Percentiles rank a stretch among this genome's conserved stretches.
Evolutionary conservation across 2,797 vertebrate genomes (phyloP).

Genomic region (Forpus xanthops): DNA sequence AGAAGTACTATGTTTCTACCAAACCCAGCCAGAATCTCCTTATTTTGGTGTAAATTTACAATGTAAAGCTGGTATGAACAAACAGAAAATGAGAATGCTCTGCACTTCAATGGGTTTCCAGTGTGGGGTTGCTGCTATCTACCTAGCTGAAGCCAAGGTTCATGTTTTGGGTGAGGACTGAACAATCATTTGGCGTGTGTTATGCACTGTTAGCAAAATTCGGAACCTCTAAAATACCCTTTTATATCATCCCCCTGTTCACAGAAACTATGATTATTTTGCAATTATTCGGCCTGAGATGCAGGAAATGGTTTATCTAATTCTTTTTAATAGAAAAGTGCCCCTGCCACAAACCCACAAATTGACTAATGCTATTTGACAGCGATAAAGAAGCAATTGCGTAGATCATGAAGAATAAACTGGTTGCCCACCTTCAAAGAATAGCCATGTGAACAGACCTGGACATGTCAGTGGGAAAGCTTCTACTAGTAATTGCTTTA

Average conservation of each 20-base stretch:
- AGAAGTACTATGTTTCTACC: not conserved
- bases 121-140: not conserved
- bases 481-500: not conserved
- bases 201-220: not conserved
- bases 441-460: not conserved
- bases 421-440: not conserved
- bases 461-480: not conserved
- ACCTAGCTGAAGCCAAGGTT: not conserved
- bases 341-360: not conserved
- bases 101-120: not conserved
- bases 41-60: not conserved
- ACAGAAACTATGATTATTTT: constrained; percentile 7
- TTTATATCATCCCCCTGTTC: not conserved
- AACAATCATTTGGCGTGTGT: not conserved
- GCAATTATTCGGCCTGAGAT: not conserved
- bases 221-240: not conserved
- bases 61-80: not conserved
- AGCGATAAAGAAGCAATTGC: not conserved
- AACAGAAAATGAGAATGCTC: not conserved
- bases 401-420: not conserved
- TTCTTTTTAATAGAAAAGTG: constrained; percentile 14
- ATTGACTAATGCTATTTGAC: not conserved
- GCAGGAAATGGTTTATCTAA: not conserved
- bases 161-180: not conserved
- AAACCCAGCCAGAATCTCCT: not conserved